Percentiles rank a stretch among this genome's conserved stretches.
These are phyloP conservation scores for Agrenia bidenticulata DNA, from an alignment of 2,888 invertebrate species.

Conservation along the genomic window DNA sequence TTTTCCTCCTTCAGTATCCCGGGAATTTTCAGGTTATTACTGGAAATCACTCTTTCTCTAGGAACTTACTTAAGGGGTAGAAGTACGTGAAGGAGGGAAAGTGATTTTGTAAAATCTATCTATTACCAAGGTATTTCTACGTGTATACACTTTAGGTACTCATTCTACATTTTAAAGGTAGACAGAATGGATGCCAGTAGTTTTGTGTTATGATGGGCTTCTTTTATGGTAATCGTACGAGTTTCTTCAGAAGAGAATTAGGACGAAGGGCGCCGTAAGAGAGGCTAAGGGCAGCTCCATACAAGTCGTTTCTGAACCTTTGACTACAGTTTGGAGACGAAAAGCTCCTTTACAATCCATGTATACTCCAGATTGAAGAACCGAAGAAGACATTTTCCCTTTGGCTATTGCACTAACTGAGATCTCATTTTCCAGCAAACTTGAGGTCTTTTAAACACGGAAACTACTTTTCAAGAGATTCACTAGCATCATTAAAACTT, in stretches of 20 bases:
- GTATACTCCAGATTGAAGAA: neutral
- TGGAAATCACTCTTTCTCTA: too few relatives aligned
- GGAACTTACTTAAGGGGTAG: too few relatives aligned
- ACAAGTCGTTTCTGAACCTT: neutral
- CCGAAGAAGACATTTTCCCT: slow-evolving; percentile 12
- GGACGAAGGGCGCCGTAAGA: neutral
- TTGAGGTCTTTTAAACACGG: slow-evolving; percentile 11
- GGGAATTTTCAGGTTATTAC: too few relatives aligned
- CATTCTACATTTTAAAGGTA: too few relatives aligned
- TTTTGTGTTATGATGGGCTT: slow-evolving; percentile 7
- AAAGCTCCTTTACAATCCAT: neutral
- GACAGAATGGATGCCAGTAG: neutral
- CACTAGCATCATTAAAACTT: slow-evolving; percentile 16
- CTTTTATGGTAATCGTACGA: slow-evolving; percentile 7
- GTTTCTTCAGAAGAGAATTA: neutral
- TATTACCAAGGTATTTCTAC: too few relatives aligned
- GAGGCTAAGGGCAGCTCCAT: neutral
- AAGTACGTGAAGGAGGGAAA: too few relatives aligned
- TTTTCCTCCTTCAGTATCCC: neutral
- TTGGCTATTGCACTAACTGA: slow-evolving; percentile 7
- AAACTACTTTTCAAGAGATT: slow-evolving; percentile 19
- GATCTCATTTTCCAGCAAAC: slow-evolving; percentile 6
- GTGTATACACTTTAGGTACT: too few relatives aligned
- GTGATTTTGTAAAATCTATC: too few relatives aligned
- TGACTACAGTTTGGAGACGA: neutral